Evolutionary conservation across 1,140 invertebrate genomes (phyloP), one percentile per base, ranked within the genome.

Genomic region (Orussus abietinus): DNA sequence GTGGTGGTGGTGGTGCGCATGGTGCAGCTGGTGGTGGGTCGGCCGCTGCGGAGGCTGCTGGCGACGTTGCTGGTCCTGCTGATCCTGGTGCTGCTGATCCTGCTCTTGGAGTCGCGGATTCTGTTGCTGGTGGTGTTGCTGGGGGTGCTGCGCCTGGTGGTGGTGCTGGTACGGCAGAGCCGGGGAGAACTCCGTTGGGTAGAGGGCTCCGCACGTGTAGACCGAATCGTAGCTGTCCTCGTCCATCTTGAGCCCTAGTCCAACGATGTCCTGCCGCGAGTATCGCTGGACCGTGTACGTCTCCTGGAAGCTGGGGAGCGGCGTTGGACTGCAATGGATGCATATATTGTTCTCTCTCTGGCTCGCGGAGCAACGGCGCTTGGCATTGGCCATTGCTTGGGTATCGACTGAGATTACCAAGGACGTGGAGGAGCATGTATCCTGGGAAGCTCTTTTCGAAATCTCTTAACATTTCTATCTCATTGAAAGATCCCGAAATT

Each of bases 291-390:
- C 78, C 20, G 85, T 87, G 64, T 90, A 90, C 17, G 86, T 90
- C 69, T 90, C 88, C 74, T 89, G 85, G 71, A 90, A 91, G 72
- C 86, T 89, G 33, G 87, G 87, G 43, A 90, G 68, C 20, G 86
- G 82, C 29, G 83, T 81, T 40, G 76, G 64, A 51, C 78, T 54
- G 74, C 45, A 45, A 26, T 53, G 47, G 43, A 66, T 43, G 63
- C 57, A 11, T 53, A 57, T 52, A n/a, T n/a, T 43, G 57, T 64
- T 56, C 53, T 59, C 55, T 34, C n/a, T n/a, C n/a, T n/a, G n/a
- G n/a, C n/a, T n/a, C n/a, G n/a, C n/a, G n/a, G n/a, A n/a, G n/a
- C n/a, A n/a, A n/a, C n/a, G n/a, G n/a, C n/a, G n/a, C n/a, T n/a
- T n/a, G n/a, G n/a, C n/a, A n/a, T n/a, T n/a, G n/a, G n/a, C n/a